Percentiles rank a stretch among this genome's conserved stretches.
Conservation (phyloP, 2,113 vertebrate species). For the Naja naja region DNA sequence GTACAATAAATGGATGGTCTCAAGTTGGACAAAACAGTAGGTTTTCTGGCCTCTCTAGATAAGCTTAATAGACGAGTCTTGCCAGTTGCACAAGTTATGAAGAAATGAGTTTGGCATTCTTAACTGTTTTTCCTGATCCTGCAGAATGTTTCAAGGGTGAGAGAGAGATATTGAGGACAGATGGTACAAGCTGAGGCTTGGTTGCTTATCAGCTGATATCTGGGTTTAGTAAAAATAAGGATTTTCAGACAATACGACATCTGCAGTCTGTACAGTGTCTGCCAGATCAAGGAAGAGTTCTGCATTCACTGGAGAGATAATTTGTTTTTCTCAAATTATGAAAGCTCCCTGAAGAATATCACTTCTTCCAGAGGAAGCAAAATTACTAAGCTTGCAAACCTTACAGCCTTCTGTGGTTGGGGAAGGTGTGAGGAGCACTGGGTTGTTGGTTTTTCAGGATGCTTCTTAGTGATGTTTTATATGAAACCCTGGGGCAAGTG, state of each 20-base stretch:
- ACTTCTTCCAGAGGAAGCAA: background rate
- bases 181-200: background rate
- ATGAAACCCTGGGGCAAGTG: background rate
- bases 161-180: background rate
- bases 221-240: background rate
- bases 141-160: background rate
- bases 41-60: background rate
- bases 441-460: background rate
- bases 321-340: background rate
- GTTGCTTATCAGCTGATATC: background rate
- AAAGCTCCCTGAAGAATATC: background rate
- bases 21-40: background rate
- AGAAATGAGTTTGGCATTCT: background rate
- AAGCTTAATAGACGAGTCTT: background rate
- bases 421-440: background rate
- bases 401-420: background rate
- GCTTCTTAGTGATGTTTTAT: background rate
- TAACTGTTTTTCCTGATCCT: background rate
- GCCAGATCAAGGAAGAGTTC: background rate
- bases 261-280: background rate
- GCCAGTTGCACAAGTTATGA: background rate
- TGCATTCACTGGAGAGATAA: background rate
- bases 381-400: background rate
- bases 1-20: background rate
- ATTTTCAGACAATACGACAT: background rate